Base-by-base conservation (phyloP, 2,113 vertebrate genomes). In the Melanerpes aurifrons region DNA sequence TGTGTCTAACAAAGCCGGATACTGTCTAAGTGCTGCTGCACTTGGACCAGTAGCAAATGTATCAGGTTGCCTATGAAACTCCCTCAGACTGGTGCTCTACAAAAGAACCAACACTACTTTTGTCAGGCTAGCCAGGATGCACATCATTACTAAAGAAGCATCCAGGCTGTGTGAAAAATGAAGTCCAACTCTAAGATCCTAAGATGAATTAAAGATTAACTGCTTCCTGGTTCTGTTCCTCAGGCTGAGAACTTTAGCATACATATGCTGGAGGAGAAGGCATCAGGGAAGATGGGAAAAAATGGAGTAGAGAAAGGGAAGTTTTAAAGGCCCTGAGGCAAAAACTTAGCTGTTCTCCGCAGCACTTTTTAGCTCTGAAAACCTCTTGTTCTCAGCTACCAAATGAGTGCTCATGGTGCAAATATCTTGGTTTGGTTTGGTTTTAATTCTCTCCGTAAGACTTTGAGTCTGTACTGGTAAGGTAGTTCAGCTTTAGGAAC, bases 201-300 rank as follows among this genome's bases (percentile, higher is more conserved):
- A 76, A 67, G 61, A 77, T 68, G 72, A 95, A 64, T 3, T 94
- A 78, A 53, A 73, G 89, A 80, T 71, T 92, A 87, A 87, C 78
- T 70, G 87, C 54, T 40, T 86, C 83, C 90, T 83, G 93, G 83
- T 79, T 76, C 50, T 92, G 53, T 24, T 96, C 56, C 25, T 71
- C 47, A 53, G 31, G 25, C 67, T 93, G 84, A 94, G 75, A 74
- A 77, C 47, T 94, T 95, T 85, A 80, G 74, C 84, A 95, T 89
- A 59, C 82, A 6, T 45, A 3, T 37, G 25, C 61, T 80, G 64
- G 54, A 78, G 50, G 32, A 90, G 20, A 32, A 90, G 20, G 50
- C 20, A 93, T 66, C 50, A 62, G 62, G 45, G 54, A 85, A 75
- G 68, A 76, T 76, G 15, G 16, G 43, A 68, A 37, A 82, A 63